These are phyloP conservation scores for Paracyclopina nana DNA, from an alignment of 1,140 invertebrate genomes.

Conservation along the genomic window DNA sequence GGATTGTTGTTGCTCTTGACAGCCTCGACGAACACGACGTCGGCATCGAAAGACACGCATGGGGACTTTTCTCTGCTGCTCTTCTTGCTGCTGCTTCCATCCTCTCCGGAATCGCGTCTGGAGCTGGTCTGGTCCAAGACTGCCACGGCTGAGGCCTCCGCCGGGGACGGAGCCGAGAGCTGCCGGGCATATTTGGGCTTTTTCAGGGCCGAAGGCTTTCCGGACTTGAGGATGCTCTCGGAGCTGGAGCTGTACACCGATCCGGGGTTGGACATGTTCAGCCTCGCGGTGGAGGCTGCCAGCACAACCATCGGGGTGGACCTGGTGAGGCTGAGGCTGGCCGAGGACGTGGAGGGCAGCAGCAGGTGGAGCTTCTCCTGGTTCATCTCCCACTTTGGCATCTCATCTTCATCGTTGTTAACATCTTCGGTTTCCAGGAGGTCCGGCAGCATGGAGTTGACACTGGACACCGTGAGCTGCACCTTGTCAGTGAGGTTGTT, in stretches of 20 bases:
- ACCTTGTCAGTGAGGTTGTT: not conserved
- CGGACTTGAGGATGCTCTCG: not conserved
- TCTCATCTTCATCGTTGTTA: not conserved
- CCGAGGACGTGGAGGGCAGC: too few relatives aligned
- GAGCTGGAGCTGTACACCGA: not conserved
- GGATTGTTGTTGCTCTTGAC: not conserved
- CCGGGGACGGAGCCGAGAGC: not conserved
- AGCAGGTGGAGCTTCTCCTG: too few relatives aligned
- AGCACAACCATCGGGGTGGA: not conserved
- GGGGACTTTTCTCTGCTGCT: not conserved
- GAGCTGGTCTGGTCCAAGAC: too few relatives aligned
- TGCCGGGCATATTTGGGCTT: not conserved
- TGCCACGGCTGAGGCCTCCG: not conserved
- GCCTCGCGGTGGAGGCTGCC: not conserved
- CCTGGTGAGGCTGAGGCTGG: not conserved
- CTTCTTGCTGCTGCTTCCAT: not conserved
- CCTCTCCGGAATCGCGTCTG: not conserved
- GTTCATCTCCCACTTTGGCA: not conserved
- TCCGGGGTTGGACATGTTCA: not conserved
- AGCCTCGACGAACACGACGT: not conserved
- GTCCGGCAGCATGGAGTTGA: not conserved
- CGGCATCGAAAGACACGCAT: not conserved
- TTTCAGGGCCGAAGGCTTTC: too few relatives aligned
- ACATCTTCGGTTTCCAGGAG: not conserved
- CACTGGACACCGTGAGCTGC: not conserved